Conservation (phyloP, 2,113 vertebrate species). For the Misgurnus anguillicaudatus region DNA sequence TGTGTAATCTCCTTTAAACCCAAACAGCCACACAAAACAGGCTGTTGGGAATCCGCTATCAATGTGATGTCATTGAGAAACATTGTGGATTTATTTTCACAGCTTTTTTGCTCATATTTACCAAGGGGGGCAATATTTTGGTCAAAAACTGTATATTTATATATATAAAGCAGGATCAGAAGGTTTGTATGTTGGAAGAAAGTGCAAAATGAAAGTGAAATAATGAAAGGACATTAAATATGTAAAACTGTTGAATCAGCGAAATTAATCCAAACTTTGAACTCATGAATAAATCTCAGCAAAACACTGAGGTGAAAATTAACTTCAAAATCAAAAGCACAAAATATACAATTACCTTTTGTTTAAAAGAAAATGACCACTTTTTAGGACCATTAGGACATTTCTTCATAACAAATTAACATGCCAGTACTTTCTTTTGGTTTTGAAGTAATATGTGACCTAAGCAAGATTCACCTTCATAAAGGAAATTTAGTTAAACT, state of each 20-base stretch:
- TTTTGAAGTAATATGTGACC: no score
- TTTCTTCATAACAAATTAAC: no score
- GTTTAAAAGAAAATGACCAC: neutral
- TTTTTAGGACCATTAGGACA: neutral
- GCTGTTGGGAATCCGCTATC: no score
- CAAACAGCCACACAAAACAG: no score
- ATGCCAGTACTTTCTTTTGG: no score
- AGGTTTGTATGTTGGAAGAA: conserved; percentile 34
- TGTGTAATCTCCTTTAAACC: no score
- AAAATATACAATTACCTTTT: neutral
- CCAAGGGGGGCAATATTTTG: no score
- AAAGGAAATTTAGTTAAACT: no score
- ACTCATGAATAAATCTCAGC: neutral
- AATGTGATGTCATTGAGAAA: no score
- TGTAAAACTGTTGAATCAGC: neutral
- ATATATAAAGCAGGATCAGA: conserved; percentile 48
- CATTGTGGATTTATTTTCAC: no score
- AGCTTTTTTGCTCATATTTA: no score
- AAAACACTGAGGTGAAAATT: neutral
- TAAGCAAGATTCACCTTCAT: no score
- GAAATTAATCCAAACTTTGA: conserved; percentile 1
- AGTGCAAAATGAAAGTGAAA: conserved; percentile 25
- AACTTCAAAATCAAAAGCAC: neutral
- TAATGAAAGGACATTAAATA: neutral
- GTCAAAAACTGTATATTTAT: conserved; percentile 41